Conservation (phyloP, 1,140 invertebrate species). For the Elymnias hypermnestra region DNA sequence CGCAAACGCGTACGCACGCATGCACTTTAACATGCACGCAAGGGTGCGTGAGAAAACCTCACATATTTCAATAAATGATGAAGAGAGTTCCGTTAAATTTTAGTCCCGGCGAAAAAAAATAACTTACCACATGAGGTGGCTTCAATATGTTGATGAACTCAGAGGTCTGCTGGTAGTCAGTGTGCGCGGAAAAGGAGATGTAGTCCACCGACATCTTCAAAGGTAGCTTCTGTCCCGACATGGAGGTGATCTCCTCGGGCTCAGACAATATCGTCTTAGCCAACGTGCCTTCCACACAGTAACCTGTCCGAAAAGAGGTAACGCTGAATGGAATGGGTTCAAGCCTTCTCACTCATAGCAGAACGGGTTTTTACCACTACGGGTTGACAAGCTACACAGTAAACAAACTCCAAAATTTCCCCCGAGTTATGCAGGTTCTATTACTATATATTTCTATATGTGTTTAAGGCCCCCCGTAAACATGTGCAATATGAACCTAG, state of each 20-base stretch:
- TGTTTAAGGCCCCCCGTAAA: too few species aligned
- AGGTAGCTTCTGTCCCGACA: conserved; percentile 96
- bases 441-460: too few species aligned
- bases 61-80: too few species aligned
- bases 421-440: too few species aligned
- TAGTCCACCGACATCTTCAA: conserved; percentile 99
- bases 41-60: not conserved
- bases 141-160: conserved; percentile 97
- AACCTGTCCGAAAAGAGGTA: conserved; percentile 78
- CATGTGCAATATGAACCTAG: too few species aligned
- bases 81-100: too few species aligned
- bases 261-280: conserved; percentile 98
- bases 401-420: too few species aligned
- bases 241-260: conserved; percentile 97
- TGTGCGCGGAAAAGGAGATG: conserved; percentile 99
- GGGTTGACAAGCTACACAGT: too few species aligned
- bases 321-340: too few species aligned
- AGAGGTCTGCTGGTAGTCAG: conserved; percentile 98
- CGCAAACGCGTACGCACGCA: not conserved
- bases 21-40: not conserved
- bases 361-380: too few species aligned
- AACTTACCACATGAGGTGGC: conserved; percentile 95
- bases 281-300: conserved; percentile 98
- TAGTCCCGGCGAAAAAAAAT: conserved; percentile 11
- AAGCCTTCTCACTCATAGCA: too few species aligned